These are phyloP conservation scores for Ornithoptera alexandrae DNA, from an alignment of 2,888 invertebrate species.

Conservation along the genomic window DNA sequence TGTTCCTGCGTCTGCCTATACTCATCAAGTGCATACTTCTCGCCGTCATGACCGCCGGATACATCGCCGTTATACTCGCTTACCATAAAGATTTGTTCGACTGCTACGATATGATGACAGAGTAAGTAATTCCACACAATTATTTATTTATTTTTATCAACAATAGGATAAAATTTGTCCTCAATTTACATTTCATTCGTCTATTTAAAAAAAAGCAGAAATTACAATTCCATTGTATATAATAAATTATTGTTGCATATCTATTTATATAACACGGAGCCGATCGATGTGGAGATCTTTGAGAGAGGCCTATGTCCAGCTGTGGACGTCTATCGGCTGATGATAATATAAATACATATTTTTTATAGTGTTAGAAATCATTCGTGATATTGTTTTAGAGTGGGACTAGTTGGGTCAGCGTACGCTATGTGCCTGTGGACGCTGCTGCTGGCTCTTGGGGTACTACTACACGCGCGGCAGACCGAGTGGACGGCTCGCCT, in stretches of 20 bases:
- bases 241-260: too few species aligned
- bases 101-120: conserved; percentile 88
- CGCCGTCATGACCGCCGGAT: conserved; percentile 88
- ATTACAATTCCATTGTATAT: too few species aligned
- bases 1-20: conserved; percentile 91
- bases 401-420: conserved; percentile 84
- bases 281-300: too few species aligned
- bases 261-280: too few species aligned
- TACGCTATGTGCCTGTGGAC: conserved; percentile 89
- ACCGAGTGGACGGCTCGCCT: conserved; percentile 95
- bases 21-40: conserved; percentile 89
- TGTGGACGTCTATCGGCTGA: too few species aligned
- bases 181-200: too few species aligned
- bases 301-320: too few species aligned
- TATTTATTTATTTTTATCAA: too few species aligned
- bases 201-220: too few species aligned
- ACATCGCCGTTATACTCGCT: conserved; percentile 88
- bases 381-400: conserved; percentile 38
- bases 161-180: too few species aligned
- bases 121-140: conserved; percentile 76
- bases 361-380: background rate
- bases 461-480: conserved; percentile 90
- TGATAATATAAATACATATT: background rate
- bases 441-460: conserved; percentile 89
- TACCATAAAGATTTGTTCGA: conserved; percentile 90